A percentile compares a stretch with the other conserved stretches of the same genome.
Conservation (phyloP, 1,140 invertebrate species). For the fruit fly (Drosophila melanogaster) region Release_6_plus_ISO1_MT NT_037436.4:13641501-13642000, state of each 20-base stretch:
- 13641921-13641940: slow-evolving; percentile 36
- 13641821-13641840: slow-evolving; percentile 58
- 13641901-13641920: slow-evolving; percentile 80
- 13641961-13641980: slow-evolving; percentile 70
- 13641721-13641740: slow-evolving; percentile 84
- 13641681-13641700: slow-evolving; percentile 74
- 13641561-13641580: slow-evolving; percentile 27
- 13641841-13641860: slow-evolving; percentile 58
- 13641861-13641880: slow-evolving; percentile 71
- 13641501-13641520: slow-evolving; percentile 73
- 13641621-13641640: slow-evolving; percentile 10
- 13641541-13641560: neutral
- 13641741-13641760: slow-evolving; percentile 82
- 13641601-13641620: slow-evolving; percentile 53
- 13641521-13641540: slow-evolving; percentile 38
- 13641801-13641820: slow-evolving; percentile 79
- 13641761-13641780: neutral
- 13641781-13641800: slow-evolving; percentile 8
- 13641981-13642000: slow-evolving; percentile 25
- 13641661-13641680: slow-evolving; percentile 72
- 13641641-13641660: slow-evolving; percentile 54
- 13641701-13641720: slow-evolving; percentile 84
- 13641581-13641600: slow-evolving; percentile 79
- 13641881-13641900: slow-evolving; percentile 61
- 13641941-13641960: neutral